phyloP scores from a whole-genome alignment of 2,888 invertebrate species.

The Xanthorhoe designata region DNA sequence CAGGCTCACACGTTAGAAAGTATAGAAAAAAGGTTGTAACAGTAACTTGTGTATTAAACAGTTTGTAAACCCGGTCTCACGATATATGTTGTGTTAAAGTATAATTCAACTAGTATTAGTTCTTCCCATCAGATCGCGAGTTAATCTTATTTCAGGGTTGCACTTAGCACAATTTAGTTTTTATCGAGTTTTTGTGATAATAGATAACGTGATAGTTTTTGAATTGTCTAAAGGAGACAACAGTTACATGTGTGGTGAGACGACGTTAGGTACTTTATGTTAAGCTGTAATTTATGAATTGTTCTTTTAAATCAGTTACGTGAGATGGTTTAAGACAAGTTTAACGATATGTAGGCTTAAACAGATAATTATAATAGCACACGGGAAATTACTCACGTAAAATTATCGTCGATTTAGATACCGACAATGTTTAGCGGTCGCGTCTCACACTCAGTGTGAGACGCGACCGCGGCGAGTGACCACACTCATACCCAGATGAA shows the following conservation, averaged over 20 bases:
- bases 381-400: no score
- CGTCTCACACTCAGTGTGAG: no score
- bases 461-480: no score
- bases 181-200: constrained; percentile 78
- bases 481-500: no score
- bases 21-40: constrained; percentile 38
- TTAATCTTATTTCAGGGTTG: constrained; percentile 60
- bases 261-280: constrained; percentile 73
- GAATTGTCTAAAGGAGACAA: constrained; percentile 68
- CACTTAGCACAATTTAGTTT: constrained; percentile 80
- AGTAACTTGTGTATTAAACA: constrained; percentile 34
- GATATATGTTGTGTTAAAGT: constrained; percentile 81
- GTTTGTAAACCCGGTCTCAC: constrained; percentile 77
- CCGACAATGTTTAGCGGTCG: no score
- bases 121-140: constrained; percentile 82
- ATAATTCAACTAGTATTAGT: constrained; percentile 64
- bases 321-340: neutral
- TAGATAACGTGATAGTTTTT: constrained; percentile 74
- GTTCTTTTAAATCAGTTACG: constrained; percentile 2
- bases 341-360: neutral
- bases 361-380: no score
- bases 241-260: constrained; percentile 85
- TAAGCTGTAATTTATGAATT: constrained; percentile 18
- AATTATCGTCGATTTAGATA: no score
- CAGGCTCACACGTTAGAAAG: no score